Base-by-base conservation (phyloP, 2,113 vertebrate species). In the Acrocephalus arundinaceus region DNA sequence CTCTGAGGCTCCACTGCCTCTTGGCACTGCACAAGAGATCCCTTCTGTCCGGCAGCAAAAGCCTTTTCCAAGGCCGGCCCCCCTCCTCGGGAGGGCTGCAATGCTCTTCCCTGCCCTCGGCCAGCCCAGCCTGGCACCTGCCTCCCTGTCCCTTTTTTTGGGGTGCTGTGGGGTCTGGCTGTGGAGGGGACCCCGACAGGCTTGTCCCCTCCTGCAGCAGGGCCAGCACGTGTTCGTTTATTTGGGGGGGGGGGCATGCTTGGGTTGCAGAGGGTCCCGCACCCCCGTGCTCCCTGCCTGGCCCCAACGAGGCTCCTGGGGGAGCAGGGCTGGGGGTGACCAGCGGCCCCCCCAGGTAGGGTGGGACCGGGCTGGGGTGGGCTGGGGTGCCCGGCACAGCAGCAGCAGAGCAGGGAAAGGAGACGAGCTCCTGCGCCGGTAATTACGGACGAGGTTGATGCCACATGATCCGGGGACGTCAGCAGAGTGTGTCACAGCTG, bases 401-500 rank as follows among this genome's bases (percentile, higher is more conserved):
- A 55, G 92, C 75, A 21, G 76, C 68, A 13, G n/a, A 83, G 1
- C 16, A 3, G 77, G 52, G 25, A 7, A 63, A 18, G 27, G 28
- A 30, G 52, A 2, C 22, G 76, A 76, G 73, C 88, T 95, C 46
- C 83, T 55, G 85, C 16, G 20, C 82, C 24, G 39, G 91, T 79
- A 70, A 94, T 95, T 85, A 72, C 75, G 49, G 59, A 8, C 15
- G 41, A 89, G 89, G 91, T 12, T 71, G 88, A 9, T 80, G 95
- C 89, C 90, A 94, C 89, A 83, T 73, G 96, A 96, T 55, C 6
- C 83, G 7, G 89, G 90, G 80, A 95, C 92, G 95, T 96, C 95
- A 97, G 95, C 92, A 86, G 78, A 89, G 88, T 90, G 89, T 96
- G 94, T 96, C 90, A 94, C 63, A 11, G 92, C 90, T 11, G 90